Evolutionary conservation across 30 jellyfish, hydroid and myxozoan species (phyloP).

Genomic region (Turritopsis rubra): DNA sequence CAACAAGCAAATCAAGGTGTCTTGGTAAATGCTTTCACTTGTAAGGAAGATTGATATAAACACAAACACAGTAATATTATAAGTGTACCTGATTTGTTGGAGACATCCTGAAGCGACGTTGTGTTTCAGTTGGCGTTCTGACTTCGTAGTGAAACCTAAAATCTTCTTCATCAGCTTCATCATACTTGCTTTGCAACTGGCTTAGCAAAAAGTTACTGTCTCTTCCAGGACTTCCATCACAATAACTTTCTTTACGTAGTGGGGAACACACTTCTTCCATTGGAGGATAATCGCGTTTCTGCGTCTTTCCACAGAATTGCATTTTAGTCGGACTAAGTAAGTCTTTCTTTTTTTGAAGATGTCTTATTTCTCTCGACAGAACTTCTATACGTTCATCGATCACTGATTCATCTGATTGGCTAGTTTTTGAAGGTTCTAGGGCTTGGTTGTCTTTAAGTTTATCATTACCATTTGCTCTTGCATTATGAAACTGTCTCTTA

Average conservation of each 20-base stretch:
- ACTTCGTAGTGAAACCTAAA: not conserved
- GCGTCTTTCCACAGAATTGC: not conserved
- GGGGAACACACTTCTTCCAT: not conserved
- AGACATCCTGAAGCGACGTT: not conserved
- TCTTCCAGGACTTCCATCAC: not conserved
- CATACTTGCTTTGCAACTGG: not conserved
- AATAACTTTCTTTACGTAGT: not conserved
- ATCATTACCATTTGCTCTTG: not conserved
- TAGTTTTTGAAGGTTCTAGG: not conserved
- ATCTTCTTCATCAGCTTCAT: not conserved
- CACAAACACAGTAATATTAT: too few relatives aligned
- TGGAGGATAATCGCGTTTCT: not conserved
- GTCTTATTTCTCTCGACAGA: not conserved
- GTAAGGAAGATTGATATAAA: too few relatives aligned
- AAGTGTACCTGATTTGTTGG: not conserved
- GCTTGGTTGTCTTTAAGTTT: not conserved
- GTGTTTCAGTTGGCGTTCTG: not conserved
- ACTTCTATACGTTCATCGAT: constrained; percentile 4
- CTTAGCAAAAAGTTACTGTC: not conserved
- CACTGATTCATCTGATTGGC: not conserved
- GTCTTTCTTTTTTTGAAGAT: not conserved
- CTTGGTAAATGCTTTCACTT: too few relatives aligned
- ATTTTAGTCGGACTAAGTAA: not conserved
- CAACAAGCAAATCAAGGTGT: too few relatives aligned
- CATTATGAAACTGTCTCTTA: not conserved